Percentiles rank a stretch among this genome's conserved stretches.
These are phyloP conservation scores for Rhinolophus sinicus DNA, from an alignment of 2,113 vertebrate genomes.

Conservation along the genomic window DNA sequence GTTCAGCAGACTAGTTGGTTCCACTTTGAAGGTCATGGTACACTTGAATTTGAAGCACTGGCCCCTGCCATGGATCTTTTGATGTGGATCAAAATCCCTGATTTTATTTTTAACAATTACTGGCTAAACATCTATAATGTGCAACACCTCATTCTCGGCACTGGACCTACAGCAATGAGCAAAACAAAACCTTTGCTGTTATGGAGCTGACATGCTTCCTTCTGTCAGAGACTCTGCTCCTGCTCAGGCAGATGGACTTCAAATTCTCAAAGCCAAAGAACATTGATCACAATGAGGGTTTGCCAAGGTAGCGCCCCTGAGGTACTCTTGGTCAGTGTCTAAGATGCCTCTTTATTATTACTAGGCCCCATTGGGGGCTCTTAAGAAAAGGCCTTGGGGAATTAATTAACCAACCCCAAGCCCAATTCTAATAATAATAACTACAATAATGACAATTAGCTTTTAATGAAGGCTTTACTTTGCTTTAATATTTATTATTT, in stretches of 20 bases:
- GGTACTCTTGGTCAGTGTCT: background rate
- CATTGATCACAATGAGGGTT: background rate
- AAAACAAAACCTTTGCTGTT: background rate
- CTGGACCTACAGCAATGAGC: background rate
- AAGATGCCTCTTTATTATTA: background rate
- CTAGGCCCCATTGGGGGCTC: background rate
- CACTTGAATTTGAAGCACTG: background rate
- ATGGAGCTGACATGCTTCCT: background rate
- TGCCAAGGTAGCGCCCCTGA: background rate
- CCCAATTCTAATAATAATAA: background rate
- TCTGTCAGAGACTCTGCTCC: background rate
- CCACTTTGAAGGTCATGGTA: background rate
- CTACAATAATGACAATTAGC: background rate
- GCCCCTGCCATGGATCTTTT: background rate
- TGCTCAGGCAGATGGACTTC: background rate
- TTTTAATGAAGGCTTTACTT: background rate
- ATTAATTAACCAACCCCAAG: background rate
- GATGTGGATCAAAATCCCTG: background rate
- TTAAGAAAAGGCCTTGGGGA: background rate
- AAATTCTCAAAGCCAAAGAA: background rate
- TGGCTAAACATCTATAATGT: background rate
- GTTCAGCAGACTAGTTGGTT: background rate
- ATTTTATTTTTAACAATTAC: constrained; percentile 43
- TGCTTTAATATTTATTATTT: background rate
- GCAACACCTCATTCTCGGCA: background rate